phyloP scores from a whole-genome alignment of 2,797 vertebrate species.

The Vireo griseus region DNA sequence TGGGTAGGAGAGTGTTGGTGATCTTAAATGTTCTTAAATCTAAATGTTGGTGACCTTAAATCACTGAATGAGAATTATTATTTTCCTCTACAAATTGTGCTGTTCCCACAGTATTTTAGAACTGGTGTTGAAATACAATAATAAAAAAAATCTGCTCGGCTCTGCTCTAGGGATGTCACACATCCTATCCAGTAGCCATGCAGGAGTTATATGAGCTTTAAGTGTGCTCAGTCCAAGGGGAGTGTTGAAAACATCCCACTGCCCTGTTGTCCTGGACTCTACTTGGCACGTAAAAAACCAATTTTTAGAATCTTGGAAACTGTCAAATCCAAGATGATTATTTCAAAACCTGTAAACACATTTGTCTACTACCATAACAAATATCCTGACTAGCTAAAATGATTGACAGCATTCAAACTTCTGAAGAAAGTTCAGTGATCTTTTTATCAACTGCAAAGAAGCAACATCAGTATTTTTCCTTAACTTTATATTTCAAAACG shows the following conservation, averaged over 20 bases:
- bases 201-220: neutral
- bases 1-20: neutral
- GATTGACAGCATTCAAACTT: neutral
- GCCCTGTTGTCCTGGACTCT: neutral
- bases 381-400: neutral
- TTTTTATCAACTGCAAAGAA: neutral
- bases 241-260: neutral
- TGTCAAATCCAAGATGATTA: neutral
- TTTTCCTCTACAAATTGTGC: neutral
- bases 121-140: neutral
- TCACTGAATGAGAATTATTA: neutral
- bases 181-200: neutral
- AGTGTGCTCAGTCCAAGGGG: fast-evolving
- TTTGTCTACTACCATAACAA: neutral
- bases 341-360: neutral
- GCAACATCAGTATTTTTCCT: neutral
- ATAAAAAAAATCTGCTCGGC: neutral
- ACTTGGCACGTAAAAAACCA: neutral
- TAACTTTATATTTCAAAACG: neutral
- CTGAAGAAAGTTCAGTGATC: neutral
- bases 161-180: neutral
- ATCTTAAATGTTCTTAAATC: neutral
- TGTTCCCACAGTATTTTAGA: neutral
- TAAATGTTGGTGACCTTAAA: too few species aligned
- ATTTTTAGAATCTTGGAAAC: neutral